These are phyloP conservation scores for Noctua janthina DNA, from an alignment of 2,888 invertebrate genomes.

Conservation along the genomic window DNA sequence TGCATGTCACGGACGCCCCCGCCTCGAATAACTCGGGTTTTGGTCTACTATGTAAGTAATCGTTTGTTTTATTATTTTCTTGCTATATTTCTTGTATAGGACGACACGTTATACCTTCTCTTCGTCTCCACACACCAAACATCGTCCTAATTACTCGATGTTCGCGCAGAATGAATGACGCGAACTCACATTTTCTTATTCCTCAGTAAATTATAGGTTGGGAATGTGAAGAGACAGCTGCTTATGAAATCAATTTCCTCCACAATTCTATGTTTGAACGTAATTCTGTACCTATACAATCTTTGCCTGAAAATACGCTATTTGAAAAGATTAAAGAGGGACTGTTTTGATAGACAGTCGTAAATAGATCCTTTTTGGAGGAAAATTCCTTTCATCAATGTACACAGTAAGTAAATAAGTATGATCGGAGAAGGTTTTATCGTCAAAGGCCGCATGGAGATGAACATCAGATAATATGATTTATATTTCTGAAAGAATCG, in stretches of 20 bases:
- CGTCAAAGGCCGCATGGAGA: slow-evolving; percentile 71
- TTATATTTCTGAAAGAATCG: slow-evolving; percentile 66
- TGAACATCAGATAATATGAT: slow-evolving; percentile 73
- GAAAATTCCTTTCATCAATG: slow-evolving; percentile 75
- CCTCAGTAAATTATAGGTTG: slow-evolving; percentile 52
- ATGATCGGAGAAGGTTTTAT: slow-evolving; percentile 71
- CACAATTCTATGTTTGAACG: slow-evolving; percentile 69
- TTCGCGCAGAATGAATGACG: slow-evolving; percentile 48
- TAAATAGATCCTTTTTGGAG: slow-evolving; percentile 77
- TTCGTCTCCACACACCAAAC: slow-evolving; percentile 30
- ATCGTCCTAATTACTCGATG: slow-evolving; percentile 51
- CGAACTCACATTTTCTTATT: slow-evolving; percentile 57
- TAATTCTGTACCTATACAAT: slow-evolving; percentile 66
- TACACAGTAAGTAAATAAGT: slow-evolving; percentile 73
- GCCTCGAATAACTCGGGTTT: slow-evolving; percentile 74
- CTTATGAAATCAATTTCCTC: slow-evolving; percentile 76
- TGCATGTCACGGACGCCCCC: slow-evolving; percentile 81
- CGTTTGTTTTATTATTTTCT: slow-evolving; percentile 80
- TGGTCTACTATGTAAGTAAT: slow-evolving; percentile 78
- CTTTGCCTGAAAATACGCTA: slow-evolving; percentile 71
- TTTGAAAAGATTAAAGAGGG: slow-evolving; percentile 78
- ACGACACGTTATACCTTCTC: slow-evolving; percentile 54
- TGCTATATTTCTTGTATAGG: slow-evolving; percentile 63
- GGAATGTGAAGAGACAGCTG: slow-evolving; percentile 70
- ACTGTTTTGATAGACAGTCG: slow-evolving; percentile 76